These are phyloP conservation scores for Macrosteles quadrilineatus DNA, from an alignment of 1,140 invertebrate genomes.

Conservation along the genomic window DNA sequence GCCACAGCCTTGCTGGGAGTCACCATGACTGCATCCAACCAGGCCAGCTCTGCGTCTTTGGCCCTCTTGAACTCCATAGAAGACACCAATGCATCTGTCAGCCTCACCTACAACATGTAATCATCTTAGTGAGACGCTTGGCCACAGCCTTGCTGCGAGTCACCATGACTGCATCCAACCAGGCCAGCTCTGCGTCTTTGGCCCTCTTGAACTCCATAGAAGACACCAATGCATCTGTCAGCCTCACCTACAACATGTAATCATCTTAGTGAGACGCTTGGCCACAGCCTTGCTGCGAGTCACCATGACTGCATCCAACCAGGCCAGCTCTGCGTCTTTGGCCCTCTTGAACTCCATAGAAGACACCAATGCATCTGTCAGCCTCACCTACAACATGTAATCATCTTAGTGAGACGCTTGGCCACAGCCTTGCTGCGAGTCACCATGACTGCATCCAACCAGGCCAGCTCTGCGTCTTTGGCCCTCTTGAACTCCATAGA, in stretches of 20 bases:
- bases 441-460: slow-evolving; percentile 74
- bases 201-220: slow-evolving; percentile 82
- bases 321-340: slow-evolving; percentile 88
- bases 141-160: slow-evolving; percentile 17
- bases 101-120: slow-evolving; percentile 74
- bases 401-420: slow-evolving; percentile 8
- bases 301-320: slow-evolving; percentile 74
- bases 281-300: slow-evolving; percentile 17
- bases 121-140: slow-evolving; percentile 8
- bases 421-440: slow-evolving; percentile 17
- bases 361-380: slow-evolving; percentile 90
- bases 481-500: slow-evolving; percentile 82
- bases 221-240: slow-evolving; percentile 90
- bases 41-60: slow-evolving; percentile 88
- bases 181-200: slow-evolving; percentile 88
- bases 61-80: slow-evolving; percentile 82
- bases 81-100: slow-evolving; percentile 90
- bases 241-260: slow-evolving; percentile 74
- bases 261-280: slow-evolving; percentile 8
- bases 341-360: slow-evolving; percentile 82
- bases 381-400: slow-evolving; percentile 74
- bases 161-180: slow-evolving; percentile 74
- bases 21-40: slow-evolving; percentile 74
- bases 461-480: slow-evolving; percentile 88
- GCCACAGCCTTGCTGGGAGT: slow-evolving; percentile 16